Base-by-base conservation (phyloP, 2,113 vertebrate genomes). In the Myrmecophaga tridactyla region DNA sequence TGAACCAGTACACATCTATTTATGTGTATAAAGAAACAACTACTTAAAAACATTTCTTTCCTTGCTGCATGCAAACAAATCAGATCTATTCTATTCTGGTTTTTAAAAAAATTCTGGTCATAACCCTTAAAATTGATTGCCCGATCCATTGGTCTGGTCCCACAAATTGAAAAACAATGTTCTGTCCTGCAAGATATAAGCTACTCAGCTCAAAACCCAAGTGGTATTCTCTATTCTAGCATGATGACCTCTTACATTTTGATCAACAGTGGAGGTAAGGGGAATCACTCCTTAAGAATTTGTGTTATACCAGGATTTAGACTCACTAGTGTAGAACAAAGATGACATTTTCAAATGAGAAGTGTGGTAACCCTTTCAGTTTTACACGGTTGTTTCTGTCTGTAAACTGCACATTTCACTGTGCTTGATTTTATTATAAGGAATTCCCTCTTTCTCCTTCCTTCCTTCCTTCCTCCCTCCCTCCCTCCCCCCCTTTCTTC, bases 351-450 rank as follows among this genome's bases (percentile, higher is more conserved):
- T 43, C 41, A n/a, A n/a, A 65, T 58, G 67, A 70, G 41, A 72
- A 51, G 46, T 27, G 2, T 39, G 9, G n/a, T 17, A 3, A 21
- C 1, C 14, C n/a, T 72, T n/a, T 0, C 7, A 43, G 20, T 43
- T 70, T 51, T 34, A 36, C 21, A 43, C 14, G 20, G 6, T 46
- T 13, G 1, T 86, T 81, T 82, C 84, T 10, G 1, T 86, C 18
- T 6, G 15, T 36, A 67, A 85, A n/a, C 4, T 31, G 25, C 3
- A 69, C 7, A 11, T 6, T 17, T 67, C 7, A 2, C 5, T 60
- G 1, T 25, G 56, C 8, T 27, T 6, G 80, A 36, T 7, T 90
- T 94, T 67, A 70, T 29, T 39, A 4, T 4, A 72, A 67, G 31
- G 27, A 58, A 76, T 48, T 77, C 20, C 3, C 14, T 23, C 12